phyloP scores from a whole-genome alignment of 2,888 invertebrate genomes.

The Ditula angustiorana region DNA sequence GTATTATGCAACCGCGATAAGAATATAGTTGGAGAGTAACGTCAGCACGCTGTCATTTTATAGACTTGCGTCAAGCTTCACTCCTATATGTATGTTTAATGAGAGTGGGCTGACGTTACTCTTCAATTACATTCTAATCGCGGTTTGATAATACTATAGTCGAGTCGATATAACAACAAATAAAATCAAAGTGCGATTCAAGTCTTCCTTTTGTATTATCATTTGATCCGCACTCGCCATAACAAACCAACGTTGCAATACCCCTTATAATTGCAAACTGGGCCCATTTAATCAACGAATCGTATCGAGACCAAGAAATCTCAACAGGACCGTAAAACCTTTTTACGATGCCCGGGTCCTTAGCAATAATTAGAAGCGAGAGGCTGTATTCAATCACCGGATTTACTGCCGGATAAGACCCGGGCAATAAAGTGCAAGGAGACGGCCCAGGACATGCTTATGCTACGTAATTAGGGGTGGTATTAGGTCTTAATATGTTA shows the following conservation, averaged over 20 bases:
- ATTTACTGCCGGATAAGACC: constrained; percentile 42
- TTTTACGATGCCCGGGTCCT: constrained; percentile 53
- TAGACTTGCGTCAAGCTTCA: too few relatives aligned
- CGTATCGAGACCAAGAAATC: constrained; percentile 46
- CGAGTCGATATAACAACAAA: too few relatives aligned
- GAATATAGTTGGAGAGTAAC: too few relatives aligned
- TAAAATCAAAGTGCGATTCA: too few relatives aligned
- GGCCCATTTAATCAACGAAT: constrained; percentile 41
- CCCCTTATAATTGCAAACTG: constrained; percentile 15
- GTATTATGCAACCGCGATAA: too few relatives aligned
- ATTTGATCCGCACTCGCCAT: not conserved
- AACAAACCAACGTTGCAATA: constrained; percentile 1
- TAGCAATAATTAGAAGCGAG: constrained; percentile 57
- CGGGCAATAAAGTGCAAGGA: constrained; percentile 35
- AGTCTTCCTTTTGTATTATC: too few relatives aligned
- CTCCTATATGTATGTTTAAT: too few relatives aligned
- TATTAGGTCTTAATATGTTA: not conserved
- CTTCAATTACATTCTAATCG: too few relatives aligned
- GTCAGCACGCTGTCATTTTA: too few relatives aligned
- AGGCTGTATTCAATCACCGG: constrained; percentile 53
- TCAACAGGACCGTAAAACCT: constrained; percentile 52
- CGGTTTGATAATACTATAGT: too few relatives aligned
- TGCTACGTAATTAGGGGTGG: not conserved
- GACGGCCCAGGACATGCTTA: constrained; percentile 15
- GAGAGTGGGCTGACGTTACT: too few relatives aligned